phyloP scores from a whole-genome alignment of 2,113 vertebrate species.

The Geococcyx californianus region DNA sequence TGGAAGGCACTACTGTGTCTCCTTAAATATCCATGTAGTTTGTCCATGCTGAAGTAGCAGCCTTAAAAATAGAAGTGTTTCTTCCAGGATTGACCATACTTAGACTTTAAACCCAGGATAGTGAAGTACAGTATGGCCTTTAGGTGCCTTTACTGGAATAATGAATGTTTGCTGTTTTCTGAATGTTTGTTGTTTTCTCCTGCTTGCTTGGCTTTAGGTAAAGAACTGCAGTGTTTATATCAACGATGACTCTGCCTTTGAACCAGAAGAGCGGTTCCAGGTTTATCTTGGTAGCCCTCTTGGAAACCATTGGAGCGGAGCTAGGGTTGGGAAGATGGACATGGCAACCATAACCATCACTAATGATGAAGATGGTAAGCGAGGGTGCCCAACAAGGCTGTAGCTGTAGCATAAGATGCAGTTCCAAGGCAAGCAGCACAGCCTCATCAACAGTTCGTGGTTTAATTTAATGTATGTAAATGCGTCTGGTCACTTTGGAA shows the following conservation, averaged over 20 bases:
- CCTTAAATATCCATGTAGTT: background rate
- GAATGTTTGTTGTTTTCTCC: background rate
- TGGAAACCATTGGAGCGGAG: conserved; percentile 95
- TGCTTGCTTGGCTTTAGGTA: conserved; percentile 72
- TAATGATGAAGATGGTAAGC: conserved; percentile 94
- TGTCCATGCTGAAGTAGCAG: background rate
- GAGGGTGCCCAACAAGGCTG: background rate
- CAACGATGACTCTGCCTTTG: conserved; percentile 91
- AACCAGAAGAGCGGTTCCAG: conserved; percentile 94
- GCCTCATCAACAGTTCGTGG: background rate
- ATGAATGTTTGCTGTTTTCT: background rate
- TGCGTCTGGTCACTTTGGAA: background rate
- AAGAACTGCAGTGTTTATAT: conserved; percentile 92
- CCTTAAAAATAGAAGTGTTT: background rate
- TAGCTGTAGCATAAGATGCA: background rate
- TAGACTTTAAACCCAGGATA: fast-evolving
- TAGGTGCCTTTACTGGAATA: background rate
- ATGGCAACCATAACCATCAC: conserved; percentile 87
- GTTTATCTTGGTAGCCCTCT: conserved; percentile 86
- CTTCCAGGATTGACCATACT: background rate
- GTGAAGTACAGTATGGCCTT: background rate
- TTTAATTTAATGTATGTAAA: fast-evolving
- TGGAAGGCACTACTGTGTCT: background rate
- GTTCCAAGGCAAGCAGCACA: background rate
- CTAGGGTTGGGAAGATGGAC: conserved; percentile 83